Conservation (phyloP, 2,888 invertebrate genomes). For the Pammene aurita region DNA sequence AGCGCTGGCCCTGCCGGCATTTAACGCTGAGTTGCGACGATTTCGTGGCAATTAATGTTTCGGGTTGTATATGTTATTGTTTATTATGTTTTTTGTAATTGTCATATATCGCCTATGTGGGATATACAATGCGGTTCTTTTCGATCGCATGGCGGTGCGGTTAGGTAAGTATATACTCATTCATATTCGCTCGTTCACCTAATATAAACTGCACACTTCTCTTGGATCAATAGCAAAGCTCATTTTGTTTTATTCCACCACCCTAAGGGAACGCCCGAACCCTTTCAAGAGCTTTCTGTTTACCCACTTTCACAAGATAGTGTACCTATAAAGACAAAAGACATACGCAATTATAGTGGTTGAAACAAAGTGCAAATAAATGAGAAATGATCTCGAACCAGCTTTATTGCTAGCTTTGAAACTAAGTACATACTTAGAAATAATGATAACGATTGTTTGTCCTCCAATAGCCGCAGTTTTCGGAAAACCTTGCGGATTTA, state of each 20-base stretch:
- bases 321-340: slow-evolving; percentile 49
- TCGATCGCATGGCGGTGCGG: background rate
- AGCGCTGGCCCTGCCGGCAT: no score
- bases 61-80: no score
- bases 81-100: no score
- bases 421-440: slow-evolving; percentile 34
- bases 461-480: slow-evolving; percentile 30
- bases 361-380: slow-evolving; percentile 52
- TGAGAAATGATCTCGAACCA: slow-evolving; percentile 21
- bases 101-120: no score
- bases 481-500: slow-evolving; percentile 36
- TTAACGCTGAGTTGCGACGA: no score
- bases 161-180: slow-evolving; percentile 46
- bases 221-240: slow-evolving; percentile 70
- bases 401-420: slow-evolving; percentile 23
- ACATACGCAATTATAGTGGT: slow-evolving; percentile 62
- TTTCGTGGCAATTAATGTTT: no score
- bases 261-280: slow-evolving; percentile 68
- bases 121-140: background rate
- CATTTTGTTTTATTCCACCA: slow-evolving; percentile 75
- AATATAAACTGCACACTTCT: slow-evolving; percentile 65
- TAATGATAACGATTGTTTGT: slow-evolving; percentile 40
- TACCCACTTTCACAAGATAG: slow-evolving; percentile 64
- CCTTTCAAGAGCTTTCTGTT: slow-evolving; percentile 69
- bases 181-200: slow-evolving; percentile 60